These are phyloP conservation scores for Morpho achilles DNA, from an alignment of 2,888 invertebrate species.

Conservation along the genomic window DNA sequence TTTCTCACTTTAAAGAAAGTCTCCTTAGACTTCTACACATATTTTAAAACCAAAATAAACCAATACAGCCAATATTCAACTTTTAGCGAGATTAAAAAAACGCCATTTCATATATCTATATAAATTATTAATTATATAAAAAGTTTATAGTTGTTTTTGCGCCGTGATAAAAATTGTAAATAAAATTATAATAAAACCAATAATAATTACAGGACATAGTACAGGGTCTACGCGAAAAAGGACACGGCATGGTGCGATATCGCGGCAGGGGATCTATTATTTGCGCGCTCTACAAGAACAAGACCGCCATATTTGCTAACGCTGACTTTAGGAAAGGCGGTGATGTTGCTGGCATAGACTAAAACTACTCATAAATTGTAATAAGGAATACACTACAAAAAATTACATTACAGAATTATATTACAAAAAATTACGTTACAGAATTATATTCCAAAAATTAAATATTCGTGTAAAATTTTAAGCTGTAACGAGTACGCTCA, in stretches of 20 bases:
- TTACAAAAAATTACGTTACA: not conserved
- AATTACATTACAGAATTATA: not conserved
- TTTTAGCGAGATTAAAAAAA: too few relatives aligned
- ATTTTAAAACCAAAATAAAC: too few relatives aligned
- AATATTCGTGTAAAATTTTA: not conserved
- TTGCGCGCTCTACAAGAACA: constrained; percentile 82
- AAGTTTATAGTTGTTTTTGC: too few relatives aligned
- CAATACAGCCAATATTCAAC: too few relatives aligned
- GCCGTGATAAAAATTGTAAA: too few relatives aligned
- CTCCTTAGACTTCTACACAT: too few relatives aligned
- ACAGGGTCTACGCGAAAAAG: constrained; percentile 80
- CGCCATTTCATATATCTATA: too few relatives aligned
- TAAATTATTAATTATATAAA: too few relatives aligned
- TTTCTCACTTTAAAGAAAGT: too few relatives aligned
- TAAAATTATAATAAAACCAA: not conserved
- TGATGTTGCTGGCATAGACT: constrained; percentile 85
- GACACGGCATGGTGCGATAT: constrained; percentile 83
- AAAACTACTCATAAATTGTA: constrained; percentile 18
- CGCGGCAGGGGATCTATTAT: constrained; percentile 83
- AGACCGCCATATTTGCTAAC: constrained; percentile 84
- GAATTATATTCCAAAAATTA: not conserved
- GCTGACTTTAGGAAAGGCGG: constrained; percentile 91
- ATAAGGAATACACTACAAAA: not conserved
- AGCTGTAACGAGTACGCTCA: too few relatives aligned
- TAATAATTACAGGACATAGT: constrained; percentile 76